These are phyloP conservation scores for Phalacrocorax brasilianus DNA, from an alignment of 2,113 vertebrate species.

Conservation along the genomic window DNA sequence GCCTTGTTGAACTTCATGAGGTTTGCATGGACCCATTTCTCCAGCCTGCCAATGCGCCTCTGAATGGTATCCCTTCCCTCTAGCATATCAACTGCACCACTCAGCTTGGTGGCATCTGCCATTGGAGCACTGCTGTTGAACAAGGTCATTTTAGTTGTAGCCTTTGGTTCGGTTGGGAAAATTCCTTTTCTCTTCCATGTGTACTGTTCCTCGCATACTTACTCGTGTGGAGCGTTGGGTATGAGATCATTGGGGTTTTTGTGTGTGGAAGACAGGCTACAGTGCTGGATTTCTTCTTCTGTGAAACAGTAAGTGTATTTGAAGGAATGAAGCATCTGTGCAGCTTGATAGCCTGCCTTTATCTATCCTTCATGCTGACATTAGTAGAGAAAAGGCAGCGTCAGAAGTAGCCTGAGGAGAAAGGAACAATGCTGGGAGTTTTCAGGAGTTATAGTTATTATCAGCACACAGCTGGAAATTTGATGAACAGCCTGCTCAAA, in stretches of 20 bases:
- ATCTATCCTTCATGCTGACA: background rate
- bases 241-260: background rate
- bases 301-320: background rate
- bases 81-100: background rate
- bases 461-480: background rate
- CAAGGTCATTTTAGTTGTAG: background rate
- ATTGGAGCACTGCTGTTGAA: background rate
- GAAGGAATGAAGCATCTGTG: background rate
- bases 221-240: background rate
- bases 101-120: background rate
- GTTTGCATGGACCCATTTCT: background rate
- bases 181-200: background rate
- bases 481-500: conserved; percentile 32
- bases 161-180: background rate
- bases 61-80: background rate
- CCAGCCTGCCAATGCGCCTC: background rate
- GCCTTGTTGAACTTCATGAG: background rate
- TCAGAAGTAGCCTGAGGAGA: conserved; percentile 29
- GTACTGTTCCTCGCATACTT: background rate
- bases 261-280: background rate
- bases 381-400: background rate
- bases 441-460: background rate
- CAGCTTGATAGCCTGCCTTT: background rate
- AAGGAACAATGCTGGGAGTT: background rate
- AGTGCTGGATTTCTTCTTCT: background rate